Conservation (phyloP, 2,797 vertebrate genomes). For the Manis javanica region DNA sequence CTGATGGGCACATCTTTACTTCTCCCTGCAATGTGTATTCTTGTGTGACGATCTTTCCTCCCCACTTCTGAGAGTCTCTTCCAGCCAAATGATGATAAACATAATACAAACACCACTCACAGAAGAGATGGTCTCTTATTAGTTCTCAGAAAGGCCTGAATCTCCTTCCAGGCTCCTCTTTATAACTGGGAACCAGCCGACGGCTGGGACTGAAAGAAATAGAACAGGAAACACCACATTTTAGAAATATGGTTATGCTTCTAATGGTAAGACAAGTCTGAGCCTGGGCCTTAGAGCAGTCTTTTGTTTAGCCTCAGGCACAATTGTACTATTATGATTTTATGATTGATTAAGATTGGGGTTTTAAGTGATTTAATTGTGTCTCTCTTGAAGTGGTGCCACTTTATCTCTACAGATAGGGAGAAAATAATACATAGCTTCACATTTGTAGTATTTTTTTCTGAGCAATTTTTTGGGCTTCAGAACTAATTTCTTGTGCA, state of each 20-base stretch:
- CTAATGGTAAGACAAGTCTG: conserved; percentile 82
- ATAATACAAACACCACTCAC: conserved; percentile 76
- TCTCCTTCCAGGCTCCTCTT: conserved; percentile 82
- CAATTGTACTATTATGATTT: conserved; percentile 71
- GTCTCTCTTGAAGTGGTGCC: conserved; percentile 29
- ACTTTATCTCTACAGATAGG: conserved; percentile 48
- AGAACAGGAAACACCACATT: conserved; percentile 82
- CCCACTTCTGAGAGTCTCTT: conserved; percentile 78
- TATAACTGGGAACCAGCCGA: conserved; percentile 76
- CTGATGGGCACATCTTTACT: conserved; percentile 76
- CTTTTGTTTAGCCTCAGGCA: conserved; percentile 81
- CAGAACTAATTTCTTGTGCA: conserved; percentile 13
- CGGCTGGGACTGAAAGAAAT: conserved; percentile 80
- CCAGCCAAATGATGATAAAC: conserved; percentile 84
- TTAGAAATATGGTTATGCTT: conserved; percentile 81
- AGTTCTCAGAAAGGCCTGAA: conserved; percentile 76
- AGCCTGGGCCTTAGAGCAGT: conserved; percentile 80
- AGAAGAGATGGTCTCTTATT: conserved; percentile 83
- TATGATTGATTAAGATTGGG: conserved; percentile 43
- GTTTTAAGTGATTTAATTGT: conserved; percentile 54
- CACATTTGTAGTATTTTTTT: neutral
- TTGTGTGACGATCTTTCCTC: conserved; percentile 76
- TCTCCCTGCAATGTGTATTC: conserved; percentile 74
- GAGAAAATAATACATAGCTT: conserved; percentile 61
- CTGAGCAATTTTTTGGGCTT: conserved; percentile 35